These are phyloP conservation scores for Heliangelus exortis DNA, from an alignment of 2,797 vertebrate genomes.

Conservation along the genomic window DNA sequence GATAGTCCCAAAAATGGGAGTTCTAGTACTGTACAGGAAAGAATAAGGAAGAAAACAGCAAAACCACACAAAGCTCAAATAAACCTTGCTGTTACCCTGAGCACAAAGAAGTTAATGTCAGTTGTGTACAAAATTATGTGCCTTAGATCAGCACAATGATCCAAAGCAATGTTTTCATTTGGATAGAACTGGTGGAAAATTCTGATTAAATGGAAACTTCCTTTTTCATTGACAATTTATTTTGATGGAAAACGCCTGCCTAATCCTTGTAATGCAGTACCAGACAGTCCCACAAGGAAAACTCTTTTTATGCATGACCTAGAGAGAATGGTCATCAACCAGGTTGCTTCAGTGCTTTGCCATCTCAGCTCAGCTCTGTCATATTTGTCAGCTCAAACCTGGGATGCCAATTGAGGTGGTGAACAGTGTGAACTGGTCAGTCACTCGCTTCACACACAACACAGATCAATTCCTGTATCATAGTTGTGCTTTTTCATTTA, in stretches of 20 bases:
- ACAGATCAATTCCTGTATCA: background rate
- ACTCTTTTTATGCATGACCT: background rate
- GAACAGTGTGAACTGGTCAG: background rate
- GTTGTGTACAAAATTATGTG: background rate
- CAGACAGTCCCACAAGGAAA: slow-evolving; percentile 4
- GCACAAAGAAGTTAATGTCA: background rate
- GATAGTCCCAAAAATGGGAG: background rate
- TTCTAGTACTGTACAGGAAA: background rate
- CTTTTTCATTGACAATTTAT: slow-evolving; percentile 48
- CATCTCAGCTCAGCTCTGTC: background rate
- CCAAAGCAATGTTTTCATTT: slow-evolving; percentile 49
- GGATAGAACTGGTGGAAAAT: slow-evolving; percentile 57
- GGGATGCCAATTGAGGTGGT: background rate
- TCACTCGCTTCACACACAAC: background rate
- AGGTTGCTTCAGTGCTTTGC: background rate
- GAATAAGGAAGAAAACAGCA: background rate
- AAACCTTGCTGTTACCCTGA: background rate
- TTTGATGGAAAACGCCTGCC: slow-evolving; percentile 6
- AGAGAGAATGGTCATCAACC: background rate
- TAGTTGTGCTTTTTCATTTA: slow-evolving; percentile 26
- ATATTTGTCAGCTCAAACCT: background rate
- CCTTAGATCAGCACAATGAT: background rate
- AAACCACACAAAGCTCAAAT: background rate
- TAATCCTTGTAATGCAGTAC: slow-evolving; percentile 18
- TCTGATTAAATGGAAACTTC: slow-evolving; percentile 59